Evolutionary conservation across 2,888 invertebrate species (phyloP).

Genomic region (Ypsolopha scabrella): DNA sequence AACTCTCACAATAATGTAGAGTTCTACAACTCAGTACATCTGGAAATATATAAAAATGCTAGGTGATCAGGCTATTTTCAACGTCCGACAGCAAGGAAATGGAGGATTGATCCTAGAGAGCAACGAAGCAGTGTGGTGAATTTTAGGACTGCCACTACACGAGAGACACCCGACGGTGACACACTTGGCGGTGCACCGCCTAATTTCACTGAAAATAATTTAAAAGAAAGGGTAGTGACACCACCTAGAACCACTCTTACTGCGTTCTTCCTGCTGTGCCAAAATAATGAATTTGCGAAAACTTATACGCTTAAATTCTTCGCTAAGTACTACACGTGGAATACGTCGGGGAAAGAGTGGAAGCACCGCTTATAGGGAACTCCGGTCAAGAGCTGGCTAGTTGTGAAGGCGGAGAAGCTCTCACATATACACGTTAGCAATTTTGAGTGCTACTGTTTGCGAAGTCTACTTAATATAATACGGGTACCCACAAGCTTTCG

Average conservation of each 20-base stretch:
- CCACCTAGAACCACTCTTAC: constrained; percentile 17
- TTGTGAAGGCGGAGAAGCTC: constrained; percentile 14
- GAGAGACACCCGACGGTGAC: constrained; percentile 18
- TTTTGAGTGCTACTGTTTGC: constrained; percentile 16
- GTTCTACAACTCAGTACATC: constrained; percentile 1
- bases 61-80: constrained; percentile 14
- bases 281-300: too few species aligned
- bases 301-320: constrained; percentile 25
- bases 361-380: constrained; percentile 17
- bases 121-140: constrained; percentile 22
- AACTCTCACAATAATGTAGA: constrained; percentile 17
- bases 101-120: constrained; percentile 22
- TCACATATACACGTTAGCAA: constrained; percentile 19
- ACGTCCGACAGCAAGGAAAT: constrained; percentile 7
- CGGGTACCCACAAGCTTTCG: constrained; percentile 12
- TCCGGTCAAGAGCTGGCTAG: constrained; percentile 13
- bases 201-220: constrained; percentile 25
- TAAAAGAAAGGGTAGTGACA: constrained; percentile 14
- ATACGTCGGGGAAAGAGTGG: constrained; percentile 13
- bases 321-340: constrained; percentile 19
- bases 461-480: constrained; percentile 14
- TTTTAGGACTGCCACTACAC: constrained; percentile 15
- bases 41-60: constrained; percentile 10
- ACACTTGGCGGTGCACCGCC: constrained; percentile 23
- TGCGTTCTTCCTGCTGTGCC: constrained; percentile 27